phyloP scores from a whole-genome alignment of 2,888 invertebrate genomes.

The Phorcus lineatus region DNA sequence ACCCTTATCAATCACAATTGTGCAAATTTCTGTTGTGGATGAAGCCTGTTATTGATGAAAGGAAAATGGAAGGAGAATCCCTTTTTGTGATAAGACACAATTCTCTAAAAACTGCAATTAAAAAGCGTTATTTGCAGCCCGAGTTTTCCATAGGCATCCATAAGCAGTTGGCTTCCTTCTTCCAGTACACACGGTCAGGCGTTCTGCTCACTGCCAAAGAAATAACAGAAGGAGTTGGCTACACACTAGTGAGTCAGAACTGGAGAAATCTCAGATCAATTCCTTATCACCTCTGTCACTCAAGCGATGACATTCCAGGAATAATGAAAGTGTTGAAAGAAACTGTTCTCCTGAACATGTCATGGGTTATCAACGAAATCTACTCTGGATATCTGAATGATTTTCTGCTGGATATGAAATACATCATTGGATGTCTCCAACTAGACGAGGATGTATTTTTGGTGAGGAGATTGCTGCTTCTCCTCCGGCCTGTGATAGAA shows the following conservation, averaged over 20 bases:
- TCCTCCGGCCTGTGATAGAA: not conserved
- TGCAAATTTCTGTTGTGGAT: constrained; percentile 34
- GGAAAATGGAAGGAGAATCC: constrained; percentile 43
- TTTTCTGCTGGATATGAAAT: constrained; percentile 32
- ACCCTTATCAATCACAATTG: constrained; percentile 42
- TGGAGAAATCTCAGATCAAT: constrained; percentile 44
- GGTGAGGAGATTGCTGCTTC: constrained; percentile 25
- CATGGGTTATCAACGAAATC: constrained; percentile 44
- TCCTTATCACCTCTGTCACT: constrained; percentile 44
- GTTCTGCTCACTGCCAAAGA: constrained; percentile 40
- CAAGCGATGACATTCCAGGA: constrained; percentile 29
- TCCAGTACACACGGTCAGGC: constrained; percentile 41
- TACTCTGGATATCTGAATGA: constrained; percentile 38
- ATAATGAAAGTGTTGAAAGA: constrained; percentile 41
- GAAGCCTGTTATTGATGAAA: constrained; percentile 32
- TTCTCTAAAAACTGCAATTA: constrained; percentile 29
- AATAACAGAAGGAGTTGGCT: constrained; percentile 36
- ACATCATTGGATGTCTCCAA: constrained; percentile 35
- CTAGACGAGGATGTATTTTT: constrained; percentile 40
- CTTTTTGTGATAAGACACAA: constrained; percentile 29
- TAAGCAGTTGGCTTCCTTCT: constrained; percentile 40
- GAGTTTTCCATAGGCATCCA: constrained; percentile 36
- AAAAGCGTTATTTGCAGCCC: constrained; percentile 33
- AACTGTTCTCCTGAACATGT: constrained; percentile 41
- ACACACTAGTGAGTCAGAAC: constrained; percentile 35